Evolutionary conservation across 1,140 invertebrate genomes (phyloP).

Genomic region (Ptiloglossa arizonensis): DNA sequence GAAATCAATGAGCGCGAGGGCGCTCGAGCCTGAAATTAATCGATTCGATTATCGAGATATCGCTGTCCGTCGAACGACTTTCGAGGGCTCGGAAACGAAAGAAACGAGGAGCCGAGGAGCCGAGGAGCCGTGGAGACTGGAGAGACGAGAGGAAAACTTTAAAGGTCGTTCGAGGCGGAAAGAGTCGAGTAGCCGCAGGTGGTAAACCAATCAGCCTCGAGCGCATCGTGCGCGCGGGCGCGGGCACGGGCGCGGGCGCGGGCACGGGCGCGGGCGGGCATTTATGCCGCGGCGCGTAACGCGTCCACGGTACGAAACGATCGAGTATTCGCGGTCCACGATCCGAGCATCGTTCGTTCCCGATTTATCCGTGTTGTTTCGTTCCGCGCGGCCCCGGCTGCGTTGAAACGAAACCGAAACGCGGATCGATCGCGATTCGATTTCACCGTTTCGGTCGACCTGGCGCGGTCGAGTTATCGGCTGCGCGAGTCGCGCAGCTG

Average conservation of each 20-base stretch:
- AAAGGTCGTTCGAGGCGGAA: slow-evolving; percentile 30
- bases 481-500: neutral
- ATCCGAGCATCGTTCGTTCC: neutral
- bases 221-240: slow-evolving; percentile 29
- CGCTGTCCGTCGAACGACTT: slow-evolving; percentile 5
- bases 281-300: slow-evolving; percentile 34
- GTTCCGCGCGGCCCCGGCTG: neutral
- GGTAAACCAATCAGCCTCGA: slow-evolving; percentile 54
- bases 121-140: neutral
- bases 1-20: slow-evolving; percentile 1
- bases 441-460: slow-evolving; percentile 5
- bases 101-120: neutral
- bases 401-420: slow-evolving; percentile 13
- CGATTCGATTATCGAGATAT: slow-evolving; percentile 29
- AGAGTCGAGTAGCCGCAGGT: slow-evolving; percentile 50
- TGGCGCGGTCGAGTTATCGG: neutral
- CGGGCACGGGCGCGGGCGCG: too few species aligned
- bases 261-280: too few species aligned
- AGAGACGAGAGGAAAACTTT: slow-evolving; percentile 18
- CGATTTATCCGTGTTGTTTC: neutral
- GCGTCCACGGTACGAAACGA: slow-evolving; percentile 13
- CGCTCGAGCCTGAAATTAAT: slow-evolving; percentile 32
- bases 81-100: neutral
- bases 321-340: neutral
- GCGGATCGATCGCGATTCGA: neutral